Evolutionary conservation across 2,113 vertebrate species (phyloP), one percentile per base, ranked within the genome.

Genomic region (Tupaia chinensis): DNA sequence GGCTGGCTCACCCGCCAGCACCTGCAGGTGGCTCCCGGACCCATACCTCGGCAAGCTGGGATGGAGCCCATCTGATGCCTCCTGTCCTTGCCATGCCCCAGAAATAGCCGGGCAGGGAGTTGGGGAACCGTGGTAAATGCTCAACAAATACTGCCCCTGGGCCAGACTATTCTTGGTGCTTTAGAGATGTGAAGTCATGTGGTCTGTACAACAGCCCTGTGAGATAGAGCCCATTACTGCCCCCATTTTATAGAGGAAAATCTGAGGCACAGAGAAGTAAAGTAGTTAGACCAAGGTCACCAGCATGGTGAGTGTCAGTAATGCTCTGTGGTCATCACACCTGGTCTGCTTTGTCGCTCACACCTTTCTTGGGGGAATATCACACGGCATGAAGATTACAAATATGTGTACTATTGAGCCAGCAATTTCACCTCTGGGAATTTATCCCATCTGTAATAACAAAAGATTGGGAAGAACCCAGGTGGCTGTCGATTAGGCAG

Each of bases 1-100:
- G 25, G 73, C 54, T 9, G 8, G 19, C 69, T 69, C 2, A 23
- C 34, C 29, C n/a, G 60, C 61, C 27, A 63, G 19, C 61, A 23
- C 63, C 8, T 58, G 66, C 25, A 14, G 27, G 44, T 0, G 1
- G 56, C 34, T 0, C 13, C 72, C 60, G 34, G 23, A 0, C n/a
- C n/a, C 9, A 0, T 1, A 7, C 2, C 58, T 77, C 12, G 10
- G 56, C 68, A 53, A 10, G 34, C 7, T 0, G 0, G 74, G 27
- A 4, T 7, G 2, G 4, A 15, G 29, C 19, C 14, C 56, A 13
- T 44, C 44, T 44, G 23, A 15, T 69, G 74, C 29, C 72, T 54
- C n/a, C 80, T 2, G 0, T 32, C 73, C 78, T 83, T 82, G 60
- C 25, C n/a, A 7, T 15, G 1, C 34, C 72, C 65, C 58, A 44